phyloP scores from a whole-genome alignment of 2,888 invertebrate genomes.

The Biston betularia region DNA sequence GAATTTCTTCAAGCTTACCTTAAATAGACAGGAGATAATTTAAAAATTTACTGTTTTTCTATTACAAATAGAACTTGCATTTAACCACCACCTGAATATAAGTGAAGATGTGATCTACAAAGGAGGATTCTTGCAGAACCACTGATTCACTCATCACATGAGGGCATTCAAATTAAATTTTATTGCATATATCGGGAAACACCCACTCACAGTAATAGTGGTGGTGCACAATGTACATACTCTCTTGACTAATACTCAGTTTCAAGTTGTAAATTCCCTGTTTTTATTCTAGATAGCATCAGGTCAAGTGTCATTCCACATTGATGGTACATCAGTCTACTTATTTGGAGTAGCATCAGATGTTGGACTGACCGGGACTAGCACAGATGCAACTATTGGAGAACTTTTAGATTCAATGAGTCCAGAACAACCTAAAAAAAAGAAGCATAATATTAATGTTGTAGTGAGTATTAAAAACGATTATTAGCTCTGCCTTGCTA shows the following conservation, averaged over 20 bases:
- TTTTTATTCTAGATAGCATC: constrained; percentile 85
- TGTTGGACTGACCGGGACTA: constrained; percentile 83
- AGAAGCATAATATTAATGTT: constrained; percentile 70
- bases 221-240: no score
- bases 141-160: no score
- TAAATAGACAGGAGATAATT: no score
- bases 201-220: no score
- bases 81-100: not conserved
- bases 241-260: no score
- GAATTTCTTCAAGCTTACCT: not conserved
- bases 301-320: constrained; percentile 90
- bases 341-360: constrained; percentile 88
- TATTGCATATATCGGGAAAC: not conserved
- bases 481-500: no score
- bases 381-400: constrained; percentile 81
- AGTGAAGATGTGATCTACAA: no score
- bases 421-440: constrained; percentile 79
- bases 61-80: no score
- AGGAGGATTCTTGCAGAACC: no score
- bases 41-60: no score
- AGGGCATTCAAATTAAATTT: not conserved
- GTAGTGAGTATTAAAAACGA: constrained; percentile 53
- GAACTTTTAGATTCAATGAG: constrained; percentile 79
- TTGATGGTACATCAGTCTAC: constrained; percentile 88
- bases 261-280: not conserved